Evolutionary conservation across 2,888 invertebrate genomes (phyloP).

Genomic region (Mechanitis mazaeus): DNA sequence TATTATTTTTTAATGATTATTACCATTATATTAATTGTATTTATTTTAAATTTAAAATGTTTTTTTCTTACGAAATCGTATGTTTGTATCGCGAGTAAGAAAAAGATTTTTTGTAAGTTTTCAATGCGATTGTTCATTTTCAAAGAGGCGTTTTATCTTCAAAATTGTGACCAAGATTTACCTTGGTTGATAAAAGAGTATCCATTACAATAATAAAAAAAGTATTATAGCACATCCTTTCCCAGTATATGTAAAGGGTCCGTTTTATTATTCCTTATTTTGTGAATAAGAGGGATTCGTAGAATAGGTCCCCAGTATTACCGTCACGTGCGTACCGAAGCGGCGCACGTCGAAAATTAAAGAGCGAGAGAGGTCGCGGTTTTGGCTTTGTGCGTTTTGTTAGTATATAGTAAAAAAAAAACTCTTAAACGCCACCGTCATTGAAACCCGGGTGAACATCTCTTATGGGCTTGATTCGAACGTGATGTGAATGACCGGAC

Average conservation of each 20-base stretch:
- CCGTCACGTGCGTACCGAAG: constrained; percentile 40
- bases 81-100: too few relatives aligned
- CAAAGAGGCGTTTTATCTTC: too few relatives aligned
- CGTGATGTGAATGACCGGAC: constrained; percentile 53
- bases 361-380: constrained; percentile 46
- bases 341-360: constrained; percentile 62
- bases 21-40: too few relatives aligned
- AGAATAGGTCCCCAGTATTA: constrained; percentile 16
- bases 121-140: background rate
- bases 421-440: constrained; percentile 44
- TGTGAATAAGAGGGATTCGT: constrained; percentile 8
- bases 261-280: constrained; percentile 6
- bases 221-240: background rate
- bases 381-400: constrained; percentile 45
- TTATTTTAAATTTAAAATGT: too few relatives aligned
- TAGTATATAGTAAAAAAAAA: constrained; percentile 41
- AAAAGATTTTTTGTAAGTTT: background rate
- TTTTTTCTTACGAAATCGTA: too few relatives aligned
- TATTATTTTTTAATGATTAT: too few relatives aligned
- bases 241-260: background rate
- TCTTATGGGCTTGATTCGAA: constrained; percentile 56
- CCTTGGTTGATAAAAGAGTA: background rate
- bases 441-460: constrained; percentile 58
- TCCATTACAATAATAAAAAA: background rate
- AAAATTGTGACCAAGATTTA: background rate